Base-by-base conservation (phyloP, 2,113 vertebrate species). In the Syngnathoides biaculeatus region DNA sequence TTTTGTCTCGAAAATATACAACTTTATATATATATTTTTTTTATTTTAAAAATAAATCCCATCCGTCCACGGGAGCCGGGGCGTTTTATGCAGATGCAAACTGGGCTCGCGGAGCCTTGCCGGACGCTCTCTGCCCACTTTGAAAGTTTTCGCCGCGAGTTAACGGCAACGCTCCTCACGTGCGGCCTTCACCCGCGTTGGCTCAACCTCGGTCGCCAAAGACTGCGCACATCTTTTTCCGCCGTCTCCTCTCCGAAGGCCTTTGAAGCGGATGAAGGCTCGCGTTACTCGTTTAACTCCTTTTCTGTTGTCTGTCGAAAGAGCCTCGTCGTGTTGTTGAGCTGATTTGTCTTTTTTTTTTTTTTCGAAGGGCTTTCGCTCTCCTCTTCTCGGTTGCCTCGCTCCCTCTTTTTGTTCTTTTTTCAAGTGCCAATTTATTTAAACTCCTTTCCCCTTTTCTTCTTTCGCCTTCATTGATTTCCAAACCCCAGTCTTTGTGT, bases 391-490 rank as follows among this genome's bases (percentile, higher is more conserved):
- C 79, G 14, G 53, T 24, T 13, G 12, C 66, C 83, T 72, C 78
- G 84, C 81, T 55, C 78, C 89, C 79, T 88, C 82, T 10, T 86
- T 87, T 83, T 89, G 78, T 86, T 72, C 87, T 92, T 90, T 91
- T 92, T 91, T 91, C 84, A 89, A 91, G 89, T 92, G 91, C 92
- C 91, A 92, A 92, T 92, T 92, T 92, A 92, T 92, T 92, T 91
- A 84, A 92, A 92, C 89, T 92, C 86, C 83, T 90, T 91, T 86
- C 81, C 87, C 83, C 88, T 89, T 91, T 92, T 92, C 87, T 90
- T 89, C 88, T 92, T 91, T 91, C 88, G 90, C 91, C 91, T 92
- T 93, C 91, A 92, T 93, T 92, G 91, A 93, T 93, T 93, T 92
- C 92, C 91, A 93, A 92, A 92, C 90, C 87, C 82, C 79, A 88